Evolutionary conservation across 2,888 invertebrate species (phyloP), one percentile per base, ranked within the genome.

Genomic region (Choreutis nemorana): DNA sequence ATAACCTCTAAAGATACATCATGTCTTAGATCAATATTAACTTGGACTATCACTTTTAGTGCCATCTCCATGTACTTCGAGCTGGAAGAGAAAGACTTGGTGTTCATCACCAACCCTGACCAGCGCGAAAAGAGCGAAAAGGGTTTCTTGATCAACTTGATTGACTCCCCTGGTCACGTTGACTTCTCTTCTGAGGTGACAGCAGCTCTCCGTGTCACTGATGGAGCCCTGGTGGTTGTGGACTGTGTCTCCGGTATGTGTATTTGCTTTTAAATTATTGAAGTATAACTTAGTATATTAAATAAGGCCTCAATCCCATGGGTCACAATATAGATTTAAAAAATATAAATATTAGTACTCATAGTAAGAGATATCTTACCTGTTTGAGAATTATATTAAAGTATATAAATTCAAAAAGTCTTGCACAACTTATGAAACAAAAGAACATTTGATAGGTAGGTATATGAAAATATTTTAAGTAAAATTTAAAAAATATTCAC

Each of bases 151-250:
- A 99, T 99, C 83, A 99, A 99, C 78, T 82, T 99, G 78, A 99
- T 99, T 53, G 99, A 99, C 81, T 99, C 99, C 11, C 99, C 99
- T 47, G 99, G 99, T 44, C 99, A 99, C 90, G 99, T 99, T 61
- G 99, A 99, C 81, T 99, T 99, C 84, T 98, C 98, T 3, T 97
- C 96, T 43, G 98, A 99, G 82, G 99, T 99, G 45, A 99, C 99
- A 31, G 99, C 99, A 55, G 99, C 99, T 48, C 90, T 99, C 43
- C 95, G 99, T 84, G 99, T 99, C 28, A 99, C 99, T 59, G 99
- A 99, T 78, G 99, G 99, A 67, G 99, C 99, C 53, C 87, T 99
- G 36, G 99, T 99, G 31, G 99, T 99, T 28, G 99, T 99, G 4
- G 99, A 99, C 77, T 99, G 99, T 79, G 99, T 99, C 30, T 98